Base-by-base conservation (phyloP, 2,797 vertebrate genomes). In the Balearica regulorum region DNA sequence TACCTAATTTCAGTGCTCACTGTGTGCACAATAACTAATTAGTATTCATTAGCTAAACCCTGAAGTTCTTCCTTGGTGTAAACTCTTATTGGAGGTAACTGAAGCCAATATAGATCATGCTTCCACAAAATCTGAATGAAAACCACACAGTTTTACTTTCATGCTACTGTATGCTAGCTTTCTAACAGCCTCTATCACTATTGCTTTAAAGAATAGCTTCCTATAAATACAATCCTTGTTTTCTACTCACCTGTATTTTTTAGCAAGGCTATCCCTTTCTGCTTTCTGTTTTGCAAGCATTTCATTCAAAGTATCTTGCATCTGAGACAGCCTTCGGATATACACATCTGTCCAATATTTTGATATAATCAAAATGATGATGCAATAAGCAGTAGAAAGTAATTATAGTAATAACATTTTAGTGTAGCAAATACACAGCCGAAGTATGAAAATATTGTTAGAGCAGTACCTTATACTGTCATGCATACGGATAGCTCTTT, bases 221-320 rank as follows among this genome's bases (percentile, higher is more conserved):
- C 44, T 86, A 11, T 46, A 15, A 81, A 71, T 51, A 53, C 2
- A 80, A 20, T 25, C 6, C 5, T 90, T 83, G 19, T 70, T 35
- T 90, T 89, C 35, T 64, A 91, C 97, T 97, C 91, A 99, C 99
- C 98, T 95, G 96, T 97, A 98, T 94, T 98, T 98, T 93, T 96
- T 97, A 95, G 96, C 94, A 76, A 99, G 96, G 12, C 90, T 79
- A 91, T 98, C 97, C 53, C 98, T 98, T 97, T 98, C 98, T 35
- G 92, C 89, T 72, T 97, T 98, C 89, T 99, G 98, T 66, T 97
- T 98, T 83, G 78, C 48, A 89, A 98, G 97, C 66, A 98, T 89
- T 70, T 98, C 88, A 83, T 95, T 97, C 97, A 99, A 96, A 79
- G 96, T 46, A 39, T 72, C 92, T 91, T 99, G 98, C 89, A 98